A percentile compares a stretch with the other conserved stretches of the same genome.
Evolutionary conservation across 2,888 invertebrate species (phyloP).

Genomic region (Himalopsyche anomala): DNA sequence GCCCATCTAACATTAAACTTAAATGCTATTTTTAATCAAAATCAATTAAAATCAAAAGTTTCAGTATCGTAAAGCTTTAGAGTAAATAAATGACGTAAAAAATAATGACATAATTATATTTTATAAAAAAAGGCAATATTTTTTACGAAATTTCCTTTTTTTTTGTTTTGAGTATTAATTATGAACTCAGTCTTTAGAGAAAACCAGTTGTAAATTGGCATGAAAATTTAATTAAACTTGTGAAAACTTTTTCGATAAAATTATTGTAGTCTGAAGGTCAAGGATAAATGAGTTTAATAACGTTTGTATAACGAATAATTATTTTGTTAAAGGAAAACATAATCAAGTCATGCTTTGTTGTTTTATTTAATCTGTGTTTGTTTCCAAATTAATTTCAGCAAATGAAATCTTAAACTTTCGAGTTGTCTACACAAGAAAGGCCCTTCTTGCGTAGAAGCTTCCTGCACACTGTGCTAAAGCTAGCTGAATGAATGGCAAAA

Average conservation of each 20-base stretch:
- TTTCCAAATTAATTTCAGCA: neutral
- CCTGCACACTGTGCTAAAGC: neutral
- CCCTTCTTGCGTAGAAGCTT: neutral
- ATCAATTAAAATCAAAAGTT: no score
- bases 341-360: slow-evolving; percentile 27
- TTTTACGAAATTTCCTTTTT: no score
- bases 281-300: neutral
- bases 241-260: neutral
- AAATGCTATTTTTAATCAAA: no score
- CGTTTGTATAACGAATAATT: neutral
- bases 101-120: no score
- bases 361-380: slow-evolving; percentile 16
- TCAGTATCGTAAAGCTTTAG: no score
- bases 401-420: slow-evolving; percentile 24
- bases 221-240: no score
- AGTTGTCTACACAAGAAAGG: neutral
- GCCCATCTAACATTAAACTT: no score
- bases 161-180: no score
- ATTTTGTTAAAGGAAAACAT: neutral
- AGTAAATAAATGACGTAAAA: no score
- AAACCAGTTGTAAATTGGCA: no score
- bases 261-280: slow-evolving; percentile 11
- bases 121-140: no score
- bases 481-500: slow-evolving; percentile 45
- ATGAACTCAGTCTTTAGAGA: no score